A percentile compares a stretch with the other conserved stretches of the same genome.
Conservation (phyloP, 2,113 vertebrate genomes). For the Clarias macrocephalus region DNA sequence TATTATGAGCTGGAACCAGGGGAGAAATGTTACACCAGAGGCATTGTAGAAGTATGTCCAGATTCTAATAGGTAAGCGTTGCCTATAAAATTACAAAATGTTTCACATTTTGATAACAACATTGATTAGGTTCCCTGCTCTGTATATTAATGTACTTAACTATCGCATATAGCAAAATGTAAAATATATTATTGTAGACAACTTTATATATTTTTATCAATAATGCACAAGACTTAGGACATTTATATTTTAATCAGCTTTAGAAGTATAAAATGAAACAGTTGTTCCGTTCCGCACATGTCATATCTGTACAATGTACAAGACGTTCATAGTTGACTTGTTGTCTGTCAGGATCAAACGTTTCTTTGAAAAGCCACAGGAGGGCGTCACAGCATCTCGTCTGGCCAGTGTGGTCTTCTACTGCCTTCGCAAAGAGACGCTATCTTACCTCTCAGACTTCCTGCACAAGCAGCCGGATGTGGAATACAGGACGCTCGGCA, state of each 20-base stretch:
- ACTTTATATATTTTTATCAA: neutral
- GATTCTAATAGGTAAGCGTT: constrained; percentile 71
- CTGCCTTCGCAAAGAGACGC: constrained; percentile 69
- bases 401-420: constrained; percentile 83
- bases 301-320: neutral
- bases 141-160: neutral
- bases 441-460: constrained; percentile 69
- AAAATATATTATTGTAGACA: neutral
- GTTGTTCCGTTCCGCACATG: neutral
- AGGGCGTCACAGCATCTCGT: constrained; percentile 67
- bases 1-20: constrained; percentile 80
- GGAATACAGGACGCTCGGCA: constrained; percentile 68
- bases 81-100: neutral
- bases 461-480: constrained; percentile 61
- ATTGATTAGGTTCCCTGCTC: neutral
- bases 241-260: neutral
- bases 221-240: neutral
- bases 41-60: constrained; percentile 79
- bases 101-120: neutral
- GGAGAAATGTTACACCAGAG: constrained; percentile 73
- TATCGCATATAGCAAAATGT: neutral
- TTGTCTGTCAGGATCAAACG: constrained; percentile 65
- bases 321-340: neutral
- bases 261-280: neutral
- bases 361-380: constrained; percentile 76